phyloP scores from a whole-genome alignment of 2,888 invertebrate genomes.

The Lasioglossum figueresi region DNA sequence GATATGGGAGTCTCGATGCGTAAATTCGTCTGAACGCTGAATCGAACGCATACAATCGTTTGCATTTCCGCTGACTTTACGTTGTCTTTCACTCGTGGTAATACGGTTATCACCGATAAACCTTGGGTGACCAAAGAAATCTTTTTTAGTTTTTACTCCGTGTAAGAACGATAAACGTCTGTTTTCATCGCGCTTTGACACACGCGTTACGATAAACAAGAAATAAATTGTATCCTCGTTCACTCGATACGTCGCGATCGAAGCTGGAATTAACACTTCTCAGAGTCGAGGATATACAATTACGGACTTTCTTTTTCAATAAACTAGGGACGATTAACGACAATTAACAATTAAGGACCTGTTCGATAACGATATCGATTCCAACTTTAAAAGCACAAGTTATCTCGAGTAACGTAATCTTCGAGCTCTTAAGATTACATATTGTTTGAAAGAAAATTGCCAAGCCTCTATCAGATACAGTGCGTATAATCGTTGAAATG shows the following conservation, averaged over 20 bases:
- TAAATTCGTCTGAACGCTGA: neutral
- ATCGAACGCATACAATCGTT: neutral
- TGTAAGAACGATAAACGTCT: constrained; percentile 31
- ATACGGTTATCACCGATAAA: constrained; percentile 38
- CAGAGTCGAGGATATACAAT: neutral
- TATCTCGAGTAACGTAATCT: neutral
- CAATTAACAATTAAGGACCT: neutral
- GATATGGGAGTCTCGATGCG: neutral
- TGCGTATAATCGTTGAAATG: neutral
- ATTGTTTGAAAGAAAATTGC: neutral
- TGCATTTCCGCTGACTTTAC: constrained; percentile 14
- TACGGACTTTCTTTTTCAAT: neutral
- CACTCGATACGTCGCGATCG: neutral
- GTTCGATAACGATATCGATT: neutral
- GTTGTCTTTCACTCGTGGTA: neutral
- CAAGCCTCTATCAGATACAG: neutral
- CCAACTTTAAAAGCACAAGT: neutral
- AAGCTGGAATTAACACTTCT: neutral
- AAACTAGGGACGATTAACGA: neutral
- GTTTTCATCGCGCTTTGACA: neutral
- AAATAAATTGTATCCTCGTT: neutral
- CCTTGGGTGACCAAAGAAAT: constrained; percentile 40
- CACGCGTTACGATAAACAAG: neutral
- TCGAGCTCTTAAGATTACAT: neutral
- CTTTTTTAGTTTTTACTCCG: constrained; percentile 24